phyloP scores from a whole-genome alignment of 2,113 vertebrate genomes.

The Lepus europaeus region DNA sequence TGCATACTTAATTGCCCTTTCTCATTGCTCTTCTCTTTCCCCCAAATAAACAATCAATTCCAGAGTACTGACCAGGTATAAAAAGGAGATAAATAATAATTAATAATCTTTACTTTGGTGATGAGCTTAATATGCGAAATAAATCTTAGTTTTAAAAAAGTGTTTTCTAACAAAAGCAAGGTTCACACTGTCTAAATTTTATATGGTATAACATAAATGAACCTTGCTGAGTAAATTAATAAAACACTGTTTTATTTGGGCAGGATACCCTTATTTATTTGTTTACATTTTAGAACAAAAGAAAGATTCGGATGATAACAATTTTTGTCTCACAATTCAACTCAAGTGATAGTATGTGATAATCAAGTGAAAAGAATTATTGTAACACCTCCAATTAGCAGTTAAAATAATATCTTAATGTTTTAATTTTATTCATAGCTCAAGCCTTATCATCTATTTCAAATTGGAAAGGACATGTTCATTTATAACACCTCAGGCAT shows the following conservation, averaged over 20 bases:
- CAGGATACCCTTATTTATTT: background rate
- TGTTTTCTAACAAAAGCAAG: conserved; percentile 38
- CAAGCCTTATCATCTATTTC: conserved; percentile 35
- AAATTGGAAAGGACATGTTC: background rate
- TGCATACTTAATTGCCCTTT: background rate
- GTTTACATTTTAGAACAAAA: conserved; percentile 29
- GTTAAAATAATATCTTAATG: conserved; percentile 62
- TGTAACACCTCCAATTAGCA: background rate
- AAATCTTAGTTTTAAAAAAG: background rate
- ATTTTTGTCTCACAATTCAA: conserved; percentile 19
- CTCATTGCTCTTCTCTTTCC: background rate
- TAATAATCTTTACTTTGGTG: background rate
- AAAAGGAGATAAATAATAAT: background rate
- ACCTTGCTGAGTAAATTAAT: background rate
- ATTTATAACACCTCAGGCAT: conserved; percentile 54
- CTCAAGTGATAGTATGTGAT: background rate
- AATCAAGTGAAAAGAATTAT: conserved; percentile 27
- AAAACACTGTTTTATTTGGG: conserved; percentile 14
- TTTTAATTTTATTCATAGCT: conserved; percentile 49
- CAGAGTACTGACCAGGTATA: background rate
- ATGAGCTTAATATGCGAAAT: background rate
- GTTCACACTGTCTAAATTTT: background rate
- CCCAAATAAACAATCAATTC: background rate
- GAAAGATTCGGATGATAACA: conserved; percentile 25
- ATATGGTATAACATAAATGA: background rate